Base-by-base conservation (phyloP, 2,797 vertebrate species). In the Sciaenops ocellatus region DNA sequence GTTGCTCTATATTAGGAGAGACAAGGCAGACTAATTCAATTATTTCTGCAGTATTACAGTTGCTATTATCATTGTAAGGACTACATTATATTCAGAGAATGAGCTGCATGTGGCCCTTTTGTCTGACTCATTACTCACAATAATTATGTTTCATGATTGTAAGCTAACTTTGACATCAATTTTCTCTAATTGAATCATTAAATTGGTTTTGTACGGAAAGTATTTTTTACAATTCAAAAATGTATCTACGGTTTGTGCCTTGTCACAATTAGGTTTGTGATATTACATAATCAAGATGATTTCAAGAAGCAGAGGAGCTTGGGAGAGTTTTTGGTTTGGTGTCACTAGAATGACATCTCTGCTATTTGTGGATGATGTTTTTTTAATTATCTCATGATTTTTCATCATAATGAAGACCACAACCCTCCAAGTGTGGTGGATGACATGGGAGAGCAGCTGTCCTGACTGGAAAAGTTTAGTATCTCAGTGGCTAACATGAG, bases 11-110 rank as follows among this genome's bases (percentile, higher is more conserved):
- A 93, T 88, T 75, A 82, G 83, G 55, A 79, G 85, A 89, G 87
- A 90, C 90, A 81, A 69, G 79, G 60, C 77, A 51, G 75, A 65
- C 82, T 87, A 90, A 89, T 92, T 89, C 80, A 90, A 87, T 92
- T 84, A 91, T 80, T 73, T 82, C 72, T 72, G 52, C 87, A 75
- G 51, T 61, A 52, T 83, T 82, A 82, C 51, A 69, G 63, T 61
- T 46, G 34, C 57, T 55, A 84, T 70, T 72, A 69, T 81, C 52
- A 78, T 15, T 61, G 28, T 56, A 68, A 76, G 52, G 50, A 28
- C 26, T 74, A 0, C 17, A 63, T 67, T 57, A 28, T 28, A 48
- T 47, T 38, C 47, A 61, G 38, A 62, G 26, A 78, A 61, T 42
- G 38, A 34, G 42, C 66, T 44, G 22, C 22, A 47, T 68, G 62